A percentile compares a stretch with the other conserved stretches of the same genome.
phyloP scores from a whole-genome alignment of 2,888 invertebrate genomes.

The Andrena marginata region DNA sequence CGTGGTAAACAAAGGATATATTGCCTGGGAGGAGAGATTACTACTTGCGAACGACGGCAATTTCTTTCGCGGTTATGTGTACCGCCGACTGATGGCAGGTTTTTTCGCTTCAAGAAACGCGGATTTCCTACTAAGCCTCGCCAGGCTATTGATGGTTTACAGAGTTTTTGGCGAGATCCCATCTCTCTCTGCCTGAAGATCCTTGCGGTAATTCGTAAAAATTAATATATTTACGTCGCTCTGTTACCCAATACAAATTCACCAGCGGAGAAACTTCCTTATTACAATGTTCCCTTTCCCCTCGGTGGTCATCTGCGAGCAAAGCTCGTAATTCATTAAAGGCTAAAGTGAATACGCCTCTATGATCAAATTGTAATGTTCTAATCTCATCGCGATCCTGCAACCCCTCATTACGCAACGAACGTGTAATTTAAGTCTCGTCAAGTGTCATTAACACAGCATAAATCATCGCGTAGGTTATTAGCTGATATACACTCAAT shows the following conservation, averaged over 20 bases:
- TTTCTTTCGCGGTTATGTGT: constrained; percentile 72
- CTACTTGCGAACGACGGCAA: constrained; percentile 68
- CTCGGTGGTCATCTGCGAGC: background rate
- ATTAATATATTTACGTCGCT: constrained; percentile 4
- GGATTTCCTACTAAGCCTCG: constrained; percentile 55
- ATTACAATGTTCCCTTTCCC: background rate
- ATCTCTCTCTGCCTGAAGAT: background rate
- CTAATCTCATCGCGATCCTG: constrained; percentile 7
- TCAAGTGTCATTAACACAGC: constrained; percentile 26
- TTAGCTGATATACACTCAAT: constrained; percentile 3
- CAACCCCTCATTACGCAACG: constrained; percentile 11
- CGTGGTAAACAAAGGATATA: constrained; percentile 69
- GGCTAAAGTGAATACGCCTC: too few relatives aligned
- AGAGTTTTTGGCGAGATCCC: background rate
- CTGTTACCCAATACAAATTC: background rate
- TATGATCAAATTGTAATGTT: constrained; percentile 1
- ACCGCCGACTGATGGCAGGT: constrained; percentile 62
- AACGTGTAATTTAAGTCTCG: constrained; percentile 32
- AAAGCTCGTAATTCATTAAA: background rate
- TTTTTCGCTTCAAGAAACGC: constrained; percentile 59
- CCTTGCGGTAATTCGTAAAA: background rate
- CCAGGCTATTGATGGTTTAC: constrained; percentile 25
- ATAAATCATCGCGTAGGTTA: constrained; percentile 10
- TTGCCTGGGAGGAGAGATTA: constrained; percentile 65
- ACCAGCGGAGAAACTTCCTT: constrained; percentile 1